Evolutionary conservation across 2,797 vertebrate genomes (phyloP).

Genomic region (Neosilurus mollespiculum): DNA sequence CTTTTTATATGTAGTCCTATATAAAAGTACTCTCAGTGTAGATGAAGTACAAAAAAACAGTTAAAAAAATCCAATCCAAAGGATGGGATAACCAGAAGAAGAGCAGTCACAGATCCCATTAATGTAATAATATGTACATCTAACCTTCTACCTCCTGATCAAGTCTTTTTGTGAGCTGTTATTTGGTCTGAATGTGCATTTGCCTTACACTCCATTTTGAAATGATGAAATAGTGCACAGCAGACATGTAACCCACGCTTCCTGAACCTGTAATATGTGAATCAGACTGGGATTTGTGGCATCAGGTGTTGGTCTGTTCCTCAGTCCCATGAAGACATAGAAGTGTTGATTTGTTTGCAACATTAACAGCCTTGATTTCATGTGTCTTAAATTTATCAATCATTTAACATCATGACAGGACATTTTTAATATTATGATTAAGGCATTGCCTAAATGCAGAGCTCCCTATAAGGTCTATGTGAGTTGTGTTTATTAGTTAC

Average conservation of each 20-base stretch:
- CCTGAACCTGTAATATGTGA: slow-evolving; percentile 62
- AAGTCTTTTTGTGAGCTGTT: slow-evolving; percentile 62
- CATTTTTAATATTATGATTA: too few species aligned
- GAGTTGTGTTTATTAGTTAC: too few species aligned
- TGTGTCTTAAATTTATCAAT: slow-evolving; percentile 24
- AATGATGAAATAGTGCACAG: slow-evolving; percentile 77
- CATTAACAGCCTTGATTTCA: slow-evolving; percentile 44
- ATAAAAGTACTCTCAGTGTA: too few species aligned
- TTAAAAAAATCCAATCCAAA: background rate
- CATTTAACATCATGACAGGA: slow-evolving; percentile 2
- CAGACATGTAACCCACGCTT: slow-evolving; percentile 72
- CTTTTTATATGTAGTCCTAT: slow-evolving; percentile 72
- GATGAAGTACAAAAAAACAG: background rate
- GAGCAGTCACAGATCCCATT: background rate
- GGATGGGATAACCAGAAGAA: background rate
- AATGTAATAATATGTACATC: slow-evolving; percentile 1
- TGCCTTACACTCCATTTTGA: slow-evolving; percentile 65
- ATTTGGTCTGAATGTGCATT: slow-evolving; percentile 65
- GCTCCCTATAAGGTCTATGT: too few species aligned
- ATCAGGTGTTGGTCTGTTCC: slow-evolving; percentile 49
- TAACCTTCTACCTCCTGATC: slow-evolving; percentile 13
- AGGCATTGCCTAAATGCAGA: too few species aligned
- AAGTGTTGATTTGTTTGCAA: slow-evolving; percentile 40
- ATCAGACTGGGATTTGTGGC: slow-evolving; percentile 68
- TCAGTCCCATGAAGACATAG: slow-evolving; percentile 43